Evolutionary conservation across 1,140 invertebrate species (phyloP), one percentile per base, ranked within the genome.

Genomic region (Macrobrachium nipponense): DNA sequence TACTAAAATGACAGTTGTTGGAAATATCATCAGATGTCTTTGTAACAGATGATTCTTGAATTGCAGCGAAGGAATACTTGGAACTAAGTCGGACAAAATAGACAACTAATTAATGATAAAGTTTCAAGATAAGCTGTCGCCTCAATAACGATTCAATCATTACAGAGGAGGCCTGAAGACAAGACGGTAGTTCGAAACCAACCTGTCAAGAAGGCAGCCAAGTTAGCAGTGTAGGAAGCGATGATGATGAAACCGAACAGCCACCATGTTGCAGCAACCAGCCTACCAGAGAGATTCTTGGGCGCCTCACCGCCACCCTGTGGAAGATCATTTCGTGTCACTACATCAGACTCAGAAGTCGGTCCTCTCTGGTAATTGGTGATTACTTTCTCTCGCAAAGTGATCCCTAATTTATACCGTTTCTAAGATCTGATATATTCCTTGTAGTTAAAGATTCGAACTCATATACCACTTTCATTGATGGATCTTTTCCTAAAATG

Each of bases 201-300:
- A 89, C 89, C 89, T 27, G 89, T 90, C n/a, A 93, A 89, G 88
- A 93, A 93, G 12, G 98, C 98, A 51, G 98, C 98, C 89, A 99
- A 93, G 92, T 99, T 99, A 11, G 98, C 98, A 0, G 98, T 99
- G 91, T 99, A 99, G 0, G 97, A 98, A n/a, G 98, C 97, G 90
- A 99, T 98, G 72, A 99, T 97, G 90, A 99, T 98, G 91, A 99
- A 99, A 5, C 97, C 97, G 91, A 99, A 99, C 6, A 99, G 91
- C 98, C 98, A 99, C 98, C 98, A 99, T 0, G 97, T 98, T 2
- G 97, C 98, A 0, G 97, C 98, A 0, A 99, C 95, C 0, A 99
- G 92, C 84, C 97, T 93, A 0, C 97, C 98, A 0, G 97, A 98
- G 0, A 98, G 92, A 92, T 98, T 98, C 90, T 97, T 97, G 0